Percentiles rank a stretch among this genome's conserved stretches.
These are phyloP conservation scores for Sympetrum striolatum DNA, from an alignment of 2,888 invertebrate genomes.

Conservation along the genomic window DNA sequence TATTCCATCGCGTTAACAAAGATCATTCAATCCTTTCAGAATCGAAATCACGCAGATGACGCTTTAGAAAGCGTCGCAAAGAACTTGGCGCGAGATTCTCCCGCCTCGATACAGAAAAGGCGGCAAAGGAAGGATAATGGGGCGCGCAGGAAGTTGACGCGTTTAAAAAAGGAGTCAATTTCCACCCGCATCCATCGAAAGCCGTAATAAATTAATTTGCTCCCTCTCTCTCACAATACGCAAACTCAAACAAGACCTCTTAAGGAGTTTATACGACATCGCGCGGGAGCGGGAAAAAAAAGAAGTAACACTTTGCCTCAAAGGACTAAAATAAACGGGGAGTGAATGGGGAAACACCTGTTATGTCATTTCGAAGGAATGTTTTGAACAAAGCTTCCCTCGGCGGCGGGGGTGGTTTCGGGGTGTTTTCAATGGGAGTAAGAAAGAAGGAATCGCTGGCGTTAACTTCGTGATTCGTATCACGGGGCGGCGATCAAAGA, in stretches of 20 bases:
- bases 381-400: neutral
- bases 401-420: neutral
- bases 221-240: neutral
- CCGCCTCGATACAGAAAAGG: too few relatives aligned
- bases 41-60: too few relatives aligned
- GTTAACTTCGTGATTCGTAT: neutral
- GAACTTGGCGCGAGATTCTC: too few relatives aligned
- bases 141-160: too few relatives aligned
- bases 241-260: neutral
- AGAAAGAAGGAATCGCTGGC: neutral
- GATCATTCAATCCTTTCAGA: too few relatives aligned
- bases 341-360: neutral
- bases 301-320: neutral
- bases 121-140: too few relatives aligned
- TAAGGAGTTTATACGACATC: neutral
- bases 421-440: neutral
- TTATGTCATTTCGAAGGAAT: neutral
- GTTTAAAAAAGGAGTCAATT: neutral
- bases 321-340: neutral
- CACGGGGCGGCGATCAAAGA: neutral
- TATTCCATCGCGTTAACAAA: too few relatives aligned
- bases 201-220: neutral
- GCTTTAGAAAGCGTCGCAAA: too few relatives aligned
- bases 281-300: neutral
- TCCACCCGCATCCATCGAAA: neutral